These are phyloP conservation scores for Syngnathus floridae DNA, from an alignment of 2,113 vertebrate genomes.

Conservation along the genomic window DNA sequence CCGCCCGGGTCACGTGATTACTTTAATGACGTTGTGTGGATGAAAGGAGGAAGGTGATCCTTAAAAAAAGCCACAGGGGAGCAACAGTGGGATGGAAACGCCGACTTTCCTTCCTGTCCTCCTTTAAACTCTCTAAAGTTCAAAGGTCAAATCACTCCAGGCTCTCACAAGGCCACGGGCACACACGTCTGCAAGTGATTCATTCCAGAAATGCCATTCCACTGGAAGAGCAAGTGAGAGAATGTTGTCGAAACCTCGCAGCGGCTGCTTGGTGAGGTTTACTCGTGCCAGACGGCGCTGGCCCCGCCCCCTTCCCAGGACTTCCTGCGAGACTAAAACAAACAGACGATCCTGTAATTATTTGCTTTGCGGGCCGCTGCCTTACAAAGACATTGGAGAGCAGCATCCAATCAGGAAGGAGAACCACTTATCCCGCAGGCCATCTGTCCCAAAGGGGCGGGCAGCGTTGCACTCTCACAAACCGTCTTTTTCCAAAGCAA, in stretches of 20 bases:
- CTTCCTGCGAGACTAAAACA: conserved; percentile 13
- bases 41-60: not conserved
- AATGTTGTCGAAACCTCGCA: not conserved
- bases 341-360: conserved; percentile 29
- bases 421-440: conserved; percentile 31
- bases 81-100: conserved; percentile 32
- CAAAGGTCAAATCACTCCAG: conserved; percentile 55
- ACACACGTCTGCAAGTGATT: not conserved
- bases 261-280: not conserved
- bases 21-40: not conserved
- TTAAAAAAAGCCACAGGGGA: conserved; percentile 32
- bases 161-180: not conserved
- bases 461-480: conserved; percentile 22
- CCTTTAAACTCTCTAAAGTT: conserved; percentile 44
- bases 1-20: not conserved
- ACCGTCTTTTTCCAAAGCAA: not conserved
- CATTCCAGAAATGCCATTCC: not conserved
- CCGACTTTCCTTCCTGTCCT: conserved; percentile 24
- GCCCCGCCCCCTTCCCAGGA: conserved; percentile 5
- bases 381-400: conserved; percentile 55
- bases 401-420: conserved; percentile 1
- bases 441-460: conserved; percentile 35
- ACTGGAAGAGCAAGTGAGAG: not conserved
- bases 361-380: conserved; percentile 45
- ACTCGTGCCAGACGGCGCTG: not conserved